Conservation (phyloP, 2,888 invertebrate species). For the Escarpia spicata region DNA sequence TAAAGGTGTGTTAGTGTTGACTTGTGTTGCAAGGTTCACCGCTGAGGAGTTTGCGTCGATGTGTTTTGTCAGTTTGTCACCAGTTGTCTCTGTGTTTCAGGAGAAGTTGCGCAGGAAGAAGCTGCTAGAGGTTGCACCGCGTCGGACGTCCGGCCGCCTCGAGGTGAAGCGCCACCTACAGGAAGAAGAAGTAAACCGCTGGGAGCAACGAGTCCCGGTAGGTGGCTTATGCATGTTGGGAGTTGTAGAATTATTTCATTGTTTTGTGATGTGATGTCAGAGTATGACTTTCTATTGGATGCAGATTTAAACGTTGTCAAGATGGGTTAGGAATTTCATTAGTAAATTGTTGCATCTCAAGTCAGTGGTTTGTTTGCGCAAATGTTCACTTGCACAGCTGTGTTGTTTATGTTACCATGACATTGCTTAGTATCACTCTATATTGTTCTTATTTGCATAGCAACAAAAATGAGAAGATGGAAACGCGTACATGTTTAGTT, state of each 20-base stretch:
- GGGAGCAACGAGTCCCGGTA: not conserved
- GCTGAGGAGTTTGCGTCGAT: too few relatives aligned
- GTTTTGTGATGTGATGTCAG: not conserved
- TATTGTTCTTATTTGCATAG: too few relatives aligned
- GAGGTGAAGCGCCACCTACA: conserved; percentile 72
- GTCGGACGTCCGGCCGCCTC: conserved; percentile 76
- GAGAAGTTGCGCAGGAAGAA: conserved; percentile 66
- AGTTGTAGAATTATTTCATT: not conserved
- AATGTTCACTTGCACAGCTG: too few relatives aligned
- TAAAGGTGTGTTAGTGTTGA: not conserved
- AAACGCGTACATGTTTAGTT: too few relatives aligned
- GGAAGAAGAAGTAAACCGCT: conserved; percentile 65
- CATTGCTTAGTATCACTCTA: too few relatives aligned
- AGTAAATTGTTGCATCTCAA: not conserved
- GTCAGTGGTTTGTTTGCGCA: too few relatives aligned
- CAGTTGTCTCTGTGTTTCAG: conserved; percentile 45
- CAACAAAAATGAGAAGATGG: too few relatives aligned
- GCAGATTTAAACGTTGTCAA: too few relatives aligned
- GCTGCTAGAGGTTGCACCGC: conserved; percentile 75
- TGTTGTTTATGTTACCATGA: too few relatives aligned
- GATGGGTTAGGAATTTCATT: not conserved
- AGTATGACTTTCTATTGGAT: not conserved
- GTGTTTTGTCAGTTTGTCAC: not conserved
- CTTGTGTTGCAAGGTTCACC: too few relatives aligned
- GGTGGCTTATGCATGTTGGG: not conserved